Base-by-base conservation (phyloP, 2,888 invertebrate species). In the Mantis religiosa region DNA sequence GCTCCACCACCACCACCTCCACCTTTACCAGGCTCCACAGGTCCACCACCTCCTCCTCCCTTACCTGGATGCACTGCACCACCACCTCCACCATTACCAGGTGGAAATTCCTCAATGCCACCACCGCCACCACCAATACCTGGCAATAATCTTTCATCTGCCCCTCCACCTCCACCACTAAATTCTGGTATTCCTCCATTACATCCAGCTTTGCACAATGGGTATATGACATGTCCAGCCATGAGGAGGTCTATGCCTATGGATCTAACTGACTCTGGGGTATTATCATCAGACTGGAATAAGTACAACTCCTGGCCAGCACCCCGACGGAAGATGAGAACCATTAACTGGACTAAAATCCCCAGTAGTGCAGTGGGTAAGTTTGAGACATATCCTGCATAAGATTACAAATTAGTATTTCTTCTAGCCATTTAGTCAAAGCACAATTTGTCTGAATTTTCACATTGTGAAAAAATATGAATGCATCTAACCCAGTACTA, bases 271-370 rank as follows among this genome's bases (percentile, higher is more conserved):
- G 82, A 84, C 54, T 82, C 84, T 82, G 34, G 54, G 14, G 25
- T 25, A 14, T 15, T 83, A 54, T 25, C 34, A 9, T 30, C 82
- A 14, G 87, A 87, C 28, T 28, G 87, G 28, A 81, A 81, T 34
- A 90, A 91, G 84, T 91, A 90, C 89, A 90, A 90, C 87, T 91
- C 91, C 1, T 90, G 91, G 28, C 93, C 93, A 2, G 92, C 91
- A 83, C 94, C 93, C 0, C 92, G 91, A 89, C 91, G 92, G 81
- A 94, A 93, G 90, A 93, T 94, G 93, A 93, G 93, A 90, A 93
- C 93, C 7, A 92, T 94, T 83, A 94, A 94, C 91, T 94, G 94
- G 94, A 91, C 91, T n/a, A 92, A 92, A 90, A 91, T 92, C 41
- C 91, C 92, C 0, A 90, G 88, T 71, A 91, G 91, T 88, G 89